A percentile compares a stretch with the other conserved stretches of the same genome.
Evolutionary conservation across 2,797 vertebrate species (phyloP).

Genomic region (Chaunax sp.): DNA sequence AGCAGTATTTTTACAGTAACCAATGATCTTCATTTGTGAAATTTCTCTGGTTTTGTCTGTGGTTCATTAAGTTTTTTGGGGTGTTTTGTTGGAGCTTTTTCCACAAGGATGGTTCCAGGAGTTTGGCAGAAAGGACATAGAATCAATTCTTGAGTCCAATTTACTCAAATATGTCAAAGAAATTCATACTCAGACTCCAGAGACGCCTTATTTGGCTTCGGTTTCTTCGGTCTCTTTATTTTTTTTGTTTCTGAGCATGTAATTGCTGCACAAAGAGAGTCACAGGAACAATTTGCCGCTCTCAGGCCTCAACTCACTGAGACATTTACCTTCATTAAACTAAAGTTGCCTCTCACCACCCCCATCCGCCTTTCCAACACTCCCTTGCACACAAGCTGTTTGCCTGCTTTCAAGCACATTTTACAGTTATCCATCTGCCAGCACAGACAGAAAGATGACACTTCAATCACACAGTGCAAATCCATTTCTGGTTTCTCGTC

Average conservation of each 20-base stretch:
- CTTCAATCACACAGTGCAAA: constrained; percentile 67
- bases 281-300: constrained; percentile 18
- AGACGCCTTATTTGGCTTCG: not conserved
- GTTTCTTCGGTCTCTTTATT: not conserved
- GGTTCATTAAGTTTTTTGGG: not conserved
- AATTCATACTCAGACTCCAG: not conserved
- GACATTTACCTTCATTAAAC: constrained; percentile 36
- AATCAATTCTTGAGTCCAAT: not conserved
- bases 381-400: constrained; percentile 51
- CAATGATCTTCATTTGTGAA: not conserved
- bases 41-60: not conserved
- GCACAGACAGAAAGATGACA: constrained; percentile 72
- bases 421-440: constrained; percentile 56
- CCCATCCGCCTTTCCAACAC: constrained; percentile 19
- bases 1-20: not conserved
- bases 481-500: constrained; percentile 57
- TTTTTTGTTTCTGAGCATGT: not conserved
- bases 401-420: constrained; percentile 67
- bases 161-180: not conserved
- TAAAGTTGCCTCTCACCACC: constrained; percentile 29
- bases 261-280: constrained; percentile 5
- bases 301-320: constrained; percentile 12
- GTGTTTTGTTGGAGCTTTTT: not conserved
- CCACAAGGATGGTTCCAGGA: not conserved
- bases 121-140: not conserved